phyloP scores from a whole-genome alignment of 2,888 invertebrate species.

The Lithosia quadra region DNA sequence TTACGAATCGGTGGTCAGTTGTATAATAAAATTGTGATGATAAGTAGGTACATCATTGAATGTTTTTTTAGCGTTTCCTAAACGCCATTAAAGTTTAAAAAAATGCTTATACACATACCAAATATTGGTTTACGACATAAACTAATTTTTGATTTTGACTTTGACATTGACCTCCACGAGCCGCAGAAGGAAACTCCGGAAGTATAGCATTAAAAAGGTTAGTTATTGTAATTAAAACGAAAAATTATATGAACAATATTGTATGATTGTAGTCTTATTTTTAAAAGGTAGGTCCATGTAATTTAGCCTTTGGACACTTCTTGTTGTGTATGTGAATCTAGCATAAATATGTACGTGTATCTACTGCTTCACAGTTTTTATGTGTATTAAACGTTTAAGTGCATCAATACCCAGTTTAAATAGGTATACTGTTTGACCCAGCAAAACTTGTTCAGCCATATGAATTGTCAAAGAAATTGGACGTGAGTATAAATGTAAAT shows the following conservation, averaged over 20 bases:
- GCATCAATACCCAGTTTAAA: too few species aligned
- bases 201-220: neutral
- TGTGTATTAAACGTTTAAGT: too few species aligned
- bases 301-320: too few species aligned
- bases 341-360: too few species aligned
- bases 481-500: too few species aligned
- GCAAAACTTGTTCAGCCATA: too few species aligned
- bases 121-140: neutral
- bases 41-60: neutral
- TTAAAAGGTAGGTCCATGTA: too few species aligned
- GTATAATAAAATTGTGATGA: neutral
- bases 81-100: neutral
- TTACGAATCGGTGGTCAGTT: neutral
- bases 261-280: too few species aligned
- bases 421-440: too few species aligned
- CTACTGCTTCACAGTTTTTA: too few species aligned
- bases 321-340: too few species aligned
- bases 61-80: neutral
- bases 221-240: neutral
- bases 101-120: neutral
- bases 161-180: neutral
- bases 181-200: conserved; percentile 1
- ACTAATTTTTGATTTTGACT: neutral
- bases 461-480: too few species aligned
- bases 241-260: neutral